These are phyloP conservation scores for Tetragonula clypearis DNA, from an alignment of 1,140 invertebrate species.

Conservation along the genomic window DNA sequence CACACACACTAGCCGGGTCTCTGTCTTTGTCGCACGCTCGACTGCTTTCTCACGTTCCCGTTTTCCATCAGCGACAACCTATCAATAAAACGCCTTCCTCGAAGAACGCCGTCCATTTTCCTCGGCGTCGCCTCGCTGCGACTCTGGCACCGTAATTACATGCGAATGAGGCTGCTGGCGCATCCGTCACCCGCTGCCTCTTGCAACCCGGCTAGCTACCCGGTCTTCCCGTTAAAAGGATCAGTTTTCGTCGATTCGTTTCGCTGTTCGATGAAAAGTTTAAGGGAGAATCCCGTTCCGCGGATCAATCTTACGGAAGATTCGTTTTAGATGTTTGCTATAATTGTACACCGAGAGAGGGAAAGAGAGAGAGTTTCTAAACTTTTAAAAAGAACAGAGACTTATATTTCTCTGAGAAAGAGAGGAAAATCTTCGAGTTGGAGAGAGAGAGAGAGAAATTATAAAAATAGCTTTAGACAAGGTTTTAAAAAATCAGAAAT, in stretches of 20 bases:
- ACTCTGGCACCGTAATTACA: constrained; percentile 35
- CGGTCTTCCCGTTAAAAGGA: background rate
- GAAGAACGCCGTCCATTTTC: constrained; percentile 42
- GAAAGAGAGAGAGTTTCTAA: too few species aligned
- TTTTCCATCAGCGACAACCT: constrained; percentile 59
- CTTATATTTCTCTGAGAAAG: background rate
- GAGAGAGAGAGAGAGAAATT: too few species aligned
- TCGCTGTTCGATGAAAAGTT: background rate
- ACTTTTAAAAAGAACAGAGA: background rate
- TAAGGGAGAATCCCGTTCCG: background rate
- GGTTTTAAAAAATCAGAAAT: too few species aligned
- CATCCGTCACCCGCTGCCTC: constrained; percentile 23
- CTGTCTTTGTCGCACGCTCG: constrained; percentile 10
- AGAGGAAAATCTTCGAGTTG: too few species aligned
- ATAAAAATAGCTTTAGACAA: too few species aligned
- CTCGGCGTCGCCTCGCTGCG: constrained; percentile 23
- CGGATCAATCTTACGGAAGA: background rate
- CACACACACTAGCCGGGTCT: background rate
- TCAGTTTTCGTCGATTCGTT: constrained; percentile 3
- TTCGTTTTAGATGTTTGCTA: background rate
- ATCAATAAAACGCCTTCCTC: constrained; percentile 64
- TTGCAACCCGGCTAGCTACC: background rate
- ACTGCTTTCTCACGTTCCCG: constrained; percentile 60
- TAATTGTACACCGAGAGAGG: background rate
- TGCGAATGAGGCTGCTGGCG: constrained; percentile 29